Percentiles rank a stretch among this genome's conserved stretches.
Evolutionary conservation across 2,113 vertebrate species (phyloP).

Genomic region (Notarius lentiginosus): DNA sequence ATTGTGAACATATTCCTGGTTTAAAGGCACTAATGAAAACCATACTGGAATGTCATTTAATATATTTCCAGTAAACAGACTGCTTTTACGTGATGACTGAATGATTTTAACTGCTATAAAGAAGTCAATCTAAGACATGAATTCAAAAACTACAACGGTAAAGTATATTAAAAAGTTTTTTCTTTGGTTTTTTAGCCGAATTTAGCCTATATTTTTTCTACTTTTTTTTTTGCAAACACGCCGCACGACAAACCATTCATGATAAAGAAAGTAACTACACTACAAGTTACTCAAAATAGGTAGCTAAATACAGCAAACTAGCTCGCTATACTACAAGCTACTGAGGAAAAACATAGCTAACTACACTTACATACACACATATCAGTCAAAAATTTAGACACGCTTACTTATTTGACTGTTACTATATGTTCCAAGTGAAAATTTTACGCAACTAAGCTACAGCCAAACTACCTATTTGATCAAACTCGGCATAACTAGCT

Average conservation of each 20-base stretch:
- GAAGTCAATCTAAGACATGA: neutral
- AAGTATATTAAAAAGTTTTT: neutral
- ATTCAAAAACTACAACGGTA: neutral
- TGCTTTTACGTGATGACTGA: neutral
- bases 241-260: neutral
- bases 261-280: neutral
- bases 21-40: conserved; percentile 27
- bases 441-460: no score
- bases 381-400: no score
- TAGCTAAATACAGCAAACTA: neutral
- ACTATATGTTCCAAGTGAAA: no score
- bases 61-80: conserved; percentile 1
- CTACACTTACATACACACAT: neutral
- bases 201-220: neutral
- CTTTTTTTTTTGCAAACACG: neutral
- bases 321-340: neutral
- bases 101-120: neutral
- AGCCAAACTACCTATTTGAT: no score
- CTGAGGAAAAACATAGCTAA: neutral
- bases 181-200: neutral
- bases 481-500: no score
- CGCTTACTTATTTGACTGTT: no score
- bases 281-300: neutral
- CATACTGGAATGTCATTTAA: conserved; percentile 5
- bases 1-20: conserved; percentile 14